Evolutionary conservation across 2,888 invertebrate species (phyloP), one percentile per base, ranked within the genome.

Genomic region (Selenia dentaria): DNA sequence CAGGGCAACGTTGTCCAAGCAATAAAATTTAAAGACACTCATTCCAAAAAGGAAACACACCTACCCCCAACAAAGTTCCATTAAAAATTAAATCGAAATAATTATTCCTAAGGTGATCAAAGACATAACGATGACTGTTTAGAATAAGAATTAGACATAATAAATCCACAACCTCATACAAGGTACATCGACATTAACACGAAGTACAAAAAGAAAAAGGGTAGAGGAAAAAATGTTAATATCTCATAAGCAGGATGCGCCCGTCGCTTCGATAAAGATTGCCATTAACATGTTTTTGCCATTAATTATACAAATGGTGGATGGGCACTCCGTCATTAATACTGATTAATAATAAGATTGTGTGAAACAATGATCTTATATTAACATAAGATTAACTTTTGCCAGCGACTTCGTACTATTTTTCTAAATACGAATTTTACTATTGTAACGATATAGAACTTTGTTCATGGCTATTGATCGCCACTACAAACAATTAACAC

Each of bases 251-350:
- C 72, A 68, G 69, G 71, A 70, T 65, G 64, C 53, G 38, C 51
- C 61, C 53, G 70, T 70, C 66, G 51, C 54, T 51, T 61, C 61
- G 66, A 66, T 72, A 70, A 66, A 62, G 61, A 68, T 66, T 62
- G 51, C 40, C 52, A 72, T 74, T 70, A 62, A 64, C 70, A 76
- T 70, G 67, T 66, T 70, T 61, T 63, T 54, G 63, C 65, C 62
- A 71, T 74, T 69, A 62, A 70, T 74, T 74, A 66, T 63, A 58
- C 58, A 59, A 52, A 59, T 56, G 49, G 44, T 59, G 42, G 11
- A 46, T 32, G 36, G 35, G 45, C 46, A 38, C 35, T 33, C 34
- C 42, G 41, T 40, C 39, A 47, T 37, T 16, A n/a, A n/a, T n/a
- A n/a, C n/a, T 52, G 51, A 54, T 47, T 50, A 46, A 44, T 45